phyloP scores from a whole-genome alignment of 1,140 invertebrate genomes.

The Lepeophtheirus salmonis region DNA sequence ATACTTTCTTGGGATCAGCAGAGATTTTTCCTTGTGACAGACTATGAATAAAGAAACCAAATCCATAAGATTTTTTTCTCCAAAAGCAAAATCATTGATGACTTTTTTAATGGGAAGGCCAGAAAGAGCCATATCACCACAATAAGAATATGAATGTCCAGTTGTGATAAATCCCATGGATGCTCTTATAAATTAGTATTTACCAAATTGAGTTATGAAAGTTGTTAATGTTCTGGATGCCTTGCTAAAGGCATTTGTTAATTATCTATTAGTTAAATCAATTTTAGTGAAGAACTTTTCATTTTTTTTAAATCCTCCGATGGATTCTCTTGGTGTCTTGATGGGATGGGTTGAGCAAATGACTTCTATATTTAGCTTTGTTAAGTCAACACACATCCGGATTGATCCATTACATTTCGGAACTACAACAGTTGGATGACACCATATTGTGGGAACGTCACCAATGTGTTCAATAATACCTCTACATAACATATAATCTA shows the following conservation, averaged over 20 bases:
- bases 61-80: neutral
- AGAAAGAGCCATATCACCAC: too few relatives aligned
- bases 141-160: neutral
- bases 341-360: neutral
- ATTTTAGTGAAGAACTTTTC: neutral
- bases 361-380: too few relatives aligned
- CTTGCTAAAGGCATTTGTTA: neutral
- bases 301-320: neutral
- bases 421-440: too few relatives aligned
- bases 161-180: neutral
- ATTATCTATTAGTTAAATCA: neutral
- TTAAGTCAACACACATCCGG: too few relatives aligned
- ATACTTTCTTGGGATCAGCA: constrained; percentile 8
- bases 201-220: neutral
- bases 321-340: neutral
- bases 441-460: too few relatives aligned
- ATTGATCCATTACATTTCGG: too few relatives aligned
- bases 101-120: neutral
- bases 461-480: too few relatives aligned
- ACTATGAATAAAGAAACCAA: constrained; percentile 2
- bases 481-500: too few relatives aligned
- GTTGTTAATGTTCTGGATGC: neutral
- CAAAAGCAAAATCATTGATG: neutral
- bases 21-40: neutral
- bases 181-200: neutral